These are phyloP conservation scores for Gracilinanus agilis DNA, from an alignment of 2,113 vertebrate genomes.

Conservation along the genomic window DNA sequence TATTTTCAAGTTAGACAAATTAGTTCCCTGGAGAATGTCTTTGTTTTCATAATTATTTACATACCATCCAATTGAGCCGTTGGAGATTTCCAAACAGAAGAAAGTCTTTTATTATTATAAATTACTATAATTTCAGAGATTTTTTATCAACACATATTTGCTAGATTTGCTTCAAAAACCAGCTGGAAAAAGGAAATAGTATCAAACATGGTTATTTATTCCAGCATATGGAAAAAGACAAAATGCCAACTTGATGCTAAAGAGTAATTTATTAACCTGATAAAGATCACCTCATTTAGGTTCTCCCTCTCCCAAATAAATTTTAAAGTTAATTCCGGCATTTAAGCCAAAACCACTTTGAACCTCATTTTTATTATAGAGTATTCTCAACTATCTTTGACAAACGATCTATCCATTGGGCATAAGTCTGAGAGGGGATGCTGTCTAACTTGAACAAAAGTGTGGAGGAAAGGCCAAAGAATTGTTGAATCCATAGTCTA, in stretches of 20 bases:
- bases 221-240: slow-evolving; percentile 53
- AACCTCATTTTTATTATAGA: background rate
- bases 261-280: slow-evolving; percentile 55
- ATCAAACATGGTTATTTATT: slow-evolving; percentile 31
- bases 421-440: background rate
- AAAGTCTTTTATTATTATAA: slow-evolving; percentile 60
- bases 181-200: slow-evolving; percentile 65
- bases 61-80: slow-evolving; percentile 69
- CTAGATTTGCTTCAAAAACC: slow-evolving; percentile 52
- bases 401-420: background rate
- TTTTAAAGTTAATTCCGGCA: background rate
- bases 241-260: slow-evolving; percentile 63
- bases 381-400: background rate
- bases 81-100: slow-evolving; percentile 70
- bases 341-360: background rate
- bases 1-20: slow-evolving; percentile 80
- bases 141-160: slow-evolving; percentile 65
- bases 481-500: background rate
- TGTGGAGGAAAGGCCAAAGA: background rate
- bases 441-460: background rate
- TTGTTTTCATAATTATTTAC: slow-evolving; percentile 68
- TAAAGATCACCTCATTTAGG: slow-evolving; percentile 7
- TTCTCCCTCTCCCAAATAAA: background rate
- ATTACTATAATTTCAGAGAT: slow-evolving; percentile 62
- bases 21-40: slow-evolving; percentile 77